phyloP scores from a whole-genome alignment of 2,888 invertebrate species.

The Rugalucina vietnamica region DNA sequence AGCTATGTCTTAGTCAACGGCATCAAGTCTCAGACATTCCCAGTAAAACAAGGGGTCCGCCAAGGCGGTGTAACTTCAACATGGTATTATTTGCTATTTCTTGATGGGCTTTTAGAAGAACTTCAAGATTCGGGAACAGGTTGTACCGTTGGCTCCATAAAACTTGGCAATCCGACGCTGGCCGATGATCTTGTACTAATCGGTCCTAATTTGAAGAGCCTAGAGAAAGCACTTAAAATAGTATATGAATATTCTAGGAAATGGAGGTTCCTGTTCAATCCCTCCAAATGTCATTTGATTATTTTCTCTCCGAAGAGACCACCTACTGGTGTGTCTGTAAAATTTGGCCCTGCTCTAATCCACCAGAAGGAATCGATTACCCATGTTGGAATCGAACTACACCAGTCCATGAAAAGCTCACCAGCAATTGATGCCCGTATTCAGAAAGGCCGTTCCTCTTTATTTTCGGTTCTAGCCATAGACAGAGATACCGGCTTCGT shows the following conservation, averaged over 20 bases:
- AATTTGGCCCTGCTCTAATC: neutral
- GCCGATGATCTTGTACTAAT: conserved; percentile 20
- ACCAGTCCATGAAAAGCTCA: neutral
- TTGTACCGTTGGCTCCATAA: neutral
- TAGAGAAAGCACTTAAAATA: neutral
- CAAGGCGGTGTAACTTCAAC: conserved; percentile 30
- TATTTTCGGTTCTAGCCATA: conserved; percentile 9
- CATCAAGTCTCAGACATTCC: neutral
- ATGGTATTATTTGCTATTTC: conserved; percentile 27
- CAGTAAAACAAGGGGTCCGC: conserved; percentile 16
- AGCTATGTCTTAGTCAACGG: conserved; percentile 16
- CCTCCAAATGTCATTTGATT: conserved; percentile 1
- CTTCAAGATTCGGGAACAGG: neutral
- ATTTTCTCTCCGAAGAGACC: neutral
- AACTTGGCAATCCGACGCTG: conserved; percentile 18
- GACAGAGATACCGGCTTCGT: neutral
- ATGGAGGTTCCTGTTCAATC: conserved; percentile 20
- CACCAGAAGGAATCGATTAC: neutral
- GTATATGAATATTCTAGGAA: conserved; percentile 9
- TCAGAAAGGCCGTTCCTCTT: neutral
- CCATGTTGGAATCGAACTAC: conserved; percentile 20
- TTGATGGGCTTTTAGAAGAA: conserved; percentile 1
- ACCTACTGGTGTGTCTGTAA: neutral
- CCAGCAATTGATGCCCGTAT: neutral
- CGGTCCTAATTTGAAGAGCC: neutral